phyloP scores from a whole-genome alignment of 2,888 invertebrate species.

The Diadegma fenestrale region DNA sequence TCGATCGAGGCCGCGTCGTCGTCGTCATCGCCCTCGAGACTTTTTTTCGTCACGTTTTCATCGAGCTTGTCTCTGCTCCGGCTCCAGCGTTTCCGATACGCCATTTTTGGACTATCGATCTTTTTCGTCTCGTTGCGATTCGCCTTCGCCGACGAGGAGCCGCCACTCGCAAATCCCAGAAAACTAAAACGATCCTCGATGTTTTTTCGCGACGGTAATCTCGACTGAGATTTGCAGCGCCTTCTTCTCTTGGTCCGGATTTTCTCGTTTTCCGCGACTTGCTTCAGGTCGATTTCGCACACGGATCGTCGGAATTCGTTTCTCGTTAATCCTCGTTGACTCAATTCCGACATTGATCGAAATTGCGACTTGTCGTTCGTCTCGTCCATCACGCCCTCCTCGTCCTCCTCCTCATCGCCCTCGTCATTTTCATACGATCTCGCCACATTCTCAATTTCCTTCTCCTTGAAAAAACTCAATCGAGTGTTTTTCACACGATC shows the following conservation, averaged over 20 bases:
- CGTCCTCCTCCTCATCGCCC: slow-evolving; percentile 71
- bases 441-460: slow-evolving; percentile 71
- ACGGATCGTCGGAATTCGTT: slow-evolving; percentile 79
- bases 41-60: slow-evolving; percentile 11
- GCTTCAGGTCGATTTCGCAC: slow-evolving; percentile 80
- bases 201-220: slow-evolving; percentile 74
- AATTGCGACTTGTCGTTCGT: slow-evolving; percentile 72
- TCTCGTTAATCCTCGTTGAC: slow-evolving; percentile 73
- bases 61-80: slow-evolving; percentile 70
- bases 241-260: slow-evolving; percentile 78
- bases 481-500: slow-evolving; percentile 90
- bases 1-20: slow-evolving; percentile 31
- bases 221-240: slow-evolving; percentile 81
- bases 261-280: slow-evolving; percentile 77
- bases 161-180: slow-evolving; percentile 74
- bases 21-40: slow-evolving; percentile 34
- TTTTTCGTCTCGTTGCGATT: slow-evolving; percentile 66
- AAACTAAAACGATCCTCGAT: slow-evolving; percentile 75
- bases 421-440: slow-evolving; percentile 70
- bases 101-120: slow-evolving; percentile 67
- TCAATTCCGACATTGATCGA: slow-evolving; percentile 79
- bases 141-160: slow-evolving; percentile 50
- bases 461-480: slow-evolving; percentile 88
- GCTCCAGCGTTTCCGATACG: slow-evolving; percentile 72
- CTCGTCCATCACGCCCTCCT: slow-evolving; percentile 69